Evolutionary conservation across 37 sponge, comb jelly and placozoan genomes (phyloP).

Genomic region (Hormiphora californensis): DNA sequence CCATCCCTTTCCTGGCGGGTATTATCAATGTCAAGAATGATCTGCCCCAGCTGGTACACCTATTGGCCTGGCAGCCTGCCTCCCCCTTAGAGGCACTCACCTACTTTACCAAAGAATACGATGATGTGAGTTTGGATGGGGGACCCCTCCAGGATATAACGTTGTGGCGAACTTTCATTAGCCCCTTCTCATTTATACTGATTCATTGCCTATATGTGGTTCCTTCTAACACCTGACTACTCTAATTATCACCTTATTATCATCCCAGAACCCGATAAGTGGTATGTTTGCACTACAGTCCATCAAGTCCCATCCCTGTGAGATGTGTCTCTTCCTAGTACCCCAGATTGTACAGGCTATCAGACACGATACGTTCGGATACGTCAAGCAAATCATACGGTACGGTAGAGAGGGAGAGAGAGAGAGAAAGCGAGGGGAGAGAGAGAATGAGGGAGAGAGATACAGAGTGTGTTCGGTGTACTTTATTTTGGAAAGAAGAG

Average conservation of each 20-base stretch:
- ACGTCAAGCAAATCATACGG: slow-evolving; percentile 33
- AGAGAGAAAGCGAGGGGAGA: too few species aligned
- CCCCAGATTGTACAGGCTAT: slow-evolving; percentile 93
- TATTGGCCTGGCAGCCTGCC: slow-evolving; percentile 24
- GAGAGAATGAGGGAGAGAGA: too few species aligned
- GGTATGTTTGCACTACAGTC: slow-evolving; percentile 40
- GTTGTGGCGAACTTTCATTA: too few species aligned
- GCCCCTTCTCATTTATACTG: too few species aligned
- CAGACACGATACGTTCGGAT: slow-evolving; percentile 70
- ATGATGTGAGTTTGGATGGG: background rate
- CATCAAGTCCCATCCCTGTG: slow-evolving; percentile 58
- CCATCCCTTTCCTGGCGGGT: slow-evolving; percentile 13
- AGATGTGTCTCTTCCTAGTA: slow-evolving; percentile 74
- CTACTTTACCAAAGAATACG: slow-evolving; percentile 26
- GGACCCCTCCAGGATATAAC: too few species aligned
- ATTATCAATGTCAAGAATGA: slow-evolving; percentile 29
- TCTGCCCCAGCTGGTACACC: slow-evolving; percentile 16
- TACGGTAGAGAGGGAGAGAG: too few species aligned
- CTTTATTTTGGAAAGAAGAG: too few species aligned
- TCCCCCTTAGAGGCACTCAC: slow-evolving; percentile 32
- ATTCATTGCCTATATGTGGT: too few species aligned
- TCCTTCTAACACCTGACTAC: too few species aligned
- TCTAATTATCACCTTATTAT: too few species aligned
- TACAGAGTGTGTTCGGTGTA: too few species aligned
- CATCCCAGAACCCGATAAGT: slow-evolving; percentile 34